Percentiles rank a stretch among this genome's conserved stretches.
phyloP scores from a whole-genome alignment of 2,888 invertebrate genomes.

The Odontomyia ornata region DNA sequence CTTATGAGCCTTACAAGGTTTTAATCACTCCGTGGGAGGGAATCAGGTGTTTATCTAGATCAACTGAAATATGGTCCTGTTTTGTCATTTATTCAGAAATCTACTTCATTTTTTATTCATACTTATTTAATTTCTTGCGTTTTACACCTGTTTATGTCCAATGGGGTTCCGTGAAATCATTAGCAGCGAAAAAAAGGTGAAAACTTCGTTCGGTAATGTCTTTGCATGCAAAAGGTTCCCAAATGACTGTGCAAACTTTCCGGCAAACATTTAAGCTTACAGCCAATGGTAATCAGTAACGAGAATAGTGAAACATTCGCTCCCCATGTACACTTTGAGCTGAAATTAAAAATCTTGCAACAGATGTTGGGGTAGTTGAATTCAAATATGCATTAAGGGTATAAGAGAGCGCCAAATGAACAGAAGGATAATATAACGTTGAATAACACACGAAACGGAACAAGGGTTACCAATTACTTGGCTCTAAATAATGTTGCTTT shows the following conservation, averaged over 20 bases:
- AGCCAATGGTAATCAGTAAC: not conserved
- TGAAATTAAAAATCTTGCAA: not conserved
- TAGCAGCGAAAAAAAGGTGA: not conserved
- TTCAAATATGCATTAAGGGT: not conserved
- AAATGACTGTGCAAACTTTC: not conserved
- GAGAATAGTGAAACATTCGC: not conserved
- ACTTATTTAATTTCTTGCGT: not conserved
- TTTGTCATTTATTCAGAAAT: not conserved
- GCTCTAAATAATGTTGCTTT: too few relatives aligned
- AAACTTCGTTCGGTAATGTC: not conserved
- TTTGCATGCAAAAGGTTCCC: not conserved
- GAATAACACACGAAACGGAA: too few relatives aligned
- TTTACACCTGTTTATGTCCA: not conserved
- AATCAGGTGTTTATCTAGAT: not conserved
- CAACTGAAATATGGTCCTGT: not conserved
- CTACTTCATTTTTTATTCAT: not conserved
- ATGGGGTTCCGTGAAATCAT: not conserved
- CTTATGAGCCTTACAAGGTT: not conserved
- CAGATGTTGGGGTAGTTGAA: not conserved
- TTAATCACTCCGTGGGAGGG: not conserved
- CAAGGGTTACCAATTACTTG: too few relatives aligned
- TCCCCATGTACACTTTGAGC: not conserved
- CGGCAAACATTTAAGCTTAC: slow-evolving; percentile 6
- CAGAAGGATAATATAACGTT: not conserved
- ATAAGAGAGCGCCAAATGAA: not conserved